A percentile compares a stretch with the other conserved stretches of the same genome.
phyloP scores from a whole-genome alignment of 2,113 vertebrate genomes.

The Mormyrus iriodes region DNA sequence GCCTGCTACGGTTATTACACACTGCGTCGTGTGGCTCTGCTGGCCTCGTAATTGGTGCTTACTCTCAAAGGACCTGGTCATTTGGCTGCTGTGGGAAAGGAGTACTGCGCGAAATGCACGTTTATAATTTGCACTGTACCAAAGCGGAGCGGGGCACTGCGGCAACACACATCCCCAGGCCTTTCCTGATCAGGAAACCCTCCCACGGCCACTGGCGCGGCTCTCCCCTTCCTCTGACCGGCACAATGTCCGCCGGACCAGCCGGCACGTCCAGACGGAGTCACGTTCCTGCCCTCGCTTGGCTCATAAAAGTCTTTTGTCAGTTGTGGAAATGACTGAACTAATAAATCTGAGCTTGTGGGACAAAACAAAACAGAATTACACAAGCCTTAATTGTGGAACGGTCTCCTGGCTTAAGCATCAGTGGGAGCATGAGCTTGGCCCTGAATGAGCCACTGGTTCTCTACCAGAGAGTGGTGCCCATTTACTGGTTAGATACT shows the following conservation, averaged over 20 bases:
- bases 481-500: neutral
- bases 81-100: neutral
- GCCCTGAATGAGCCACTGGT: neutral
- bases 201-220: conserved; percentile 19
- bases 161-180: conserved; percentile 16
- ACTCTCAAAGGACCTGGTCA: neutral
- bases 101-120: neutral
- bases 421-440: neutral
- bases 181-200: conserved; percentile 19
- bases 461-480: neutral
- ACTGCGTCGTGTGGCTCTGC: neutral
- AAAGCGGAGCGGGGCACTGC: conserved; percentile 35
- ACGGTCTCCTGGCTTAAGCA: neutral
- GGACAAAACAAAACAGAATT: conserved; percentile 24
- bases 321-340: conserved; percentile 33
- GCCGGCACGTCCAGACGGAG: conserved; percentile 25
- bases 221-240: conserved; percentile 28
- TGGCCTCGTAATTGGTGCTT: neutral
- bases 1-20: neutral
- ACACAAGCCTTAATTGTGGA: neutral
- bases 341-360: conserved; percentile 34
- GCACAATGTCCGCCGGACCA: conserved; percentile 33
- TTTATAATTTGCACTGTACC: conserved; percentile 42
- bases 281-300: conserved; percentile 19
- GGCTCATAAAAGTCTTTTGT: conserved; percentile 41